These are phyloP conservation scores for Hermaeophaga mercurialis DNA, from an alignment of 2,888 invertebrate genomes.

Conservation along the genomic window DNA sequence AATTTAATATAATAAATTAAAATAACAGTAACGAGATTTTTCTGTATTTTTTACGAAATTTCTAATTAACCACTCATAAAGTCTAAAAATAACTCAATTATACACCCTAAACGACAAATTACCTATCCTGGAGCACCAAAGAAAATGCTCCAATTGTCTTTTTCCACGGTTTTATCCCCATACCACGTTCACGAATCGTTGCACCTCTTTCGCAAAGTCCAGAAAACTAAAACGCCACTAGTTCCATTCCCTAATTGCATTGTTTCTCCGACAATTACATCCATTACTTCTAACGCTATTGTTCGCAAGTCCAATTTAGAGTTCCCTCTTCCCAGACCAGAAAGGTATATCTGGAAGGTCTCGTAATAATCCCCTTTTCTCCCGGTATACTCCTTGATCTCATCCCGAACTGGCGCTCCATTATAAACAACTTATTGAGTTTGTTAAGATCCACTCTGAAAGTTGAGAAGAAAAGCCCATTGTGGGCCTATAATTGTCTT, in stretches of 20 bases:
- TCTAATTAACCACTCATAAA: too few relatives aligned
- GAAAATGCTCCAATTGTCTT: constrained; percentile 12
- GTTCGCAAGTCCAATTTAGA: constrained; percentile 51
- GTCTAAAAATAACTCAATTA: too few relatives aligned
- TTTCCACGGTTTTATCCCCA: constrained; percentile 6
- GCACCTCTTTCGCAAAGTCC: constrained; percentile 5
- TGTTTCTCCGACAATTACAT: constrained; percentile 50
- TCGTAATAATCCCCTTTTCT: constrained; percentile 25
- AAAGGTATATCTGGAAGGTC: constrained; percentile 40
- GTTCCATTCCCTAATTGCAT: constrained; percentile 44
- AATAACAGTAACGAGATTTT: too few relatives aligned
- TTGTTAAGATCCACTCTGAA: constrained; percentile 29
- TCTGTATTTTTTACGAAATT: too few relatives aligned
- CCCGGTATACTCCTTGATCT: background rate
- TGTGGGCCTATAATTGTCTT: constrained; percentile 28
- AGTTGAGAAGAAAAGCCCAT: constrained; percentile 31
- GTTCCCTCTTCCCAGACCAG: constrained; percentile 42
- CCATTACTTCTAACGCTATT: constrained; percentile 50
- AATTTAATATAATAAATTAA: too few relatives aligned
- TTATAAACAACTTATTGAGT: constrained; percentile 37
- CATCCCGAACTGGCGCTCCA: constrained; percentile 19
- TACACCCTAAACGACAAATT: background rate
- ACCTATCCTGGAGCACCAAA: background rate
- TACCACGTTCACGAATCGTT: constrained; percentile 26
- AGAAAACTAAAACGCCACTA: constrained; percentile 21